phyloP scores from a whole-genome alignment of 2,113 vertebrate genomes.

The Myodes glareolus region DNA sequence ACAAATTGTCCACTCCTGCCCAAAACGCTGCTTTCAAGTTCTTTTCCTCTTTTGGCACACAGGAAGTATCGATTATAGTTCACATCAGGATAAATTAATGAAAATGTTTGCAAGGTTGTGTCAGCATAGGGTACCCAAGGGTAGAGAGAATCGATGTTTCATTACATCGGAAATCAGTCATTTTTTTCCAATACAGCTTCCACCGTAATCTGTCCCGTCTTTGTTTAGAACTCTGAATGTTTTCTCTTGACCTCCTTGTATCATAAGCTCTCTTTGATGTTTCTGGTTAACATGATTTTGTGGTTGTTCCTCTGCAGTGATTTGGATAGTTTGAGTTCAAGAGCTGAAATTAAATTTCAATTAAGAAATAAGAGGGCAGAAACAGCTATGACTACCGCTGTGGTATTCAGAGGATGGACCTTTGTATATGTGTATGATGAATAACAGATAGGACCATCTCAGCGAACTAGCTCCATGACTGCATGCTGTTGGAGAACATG shows the following conservation, averaged over 20 bases:
- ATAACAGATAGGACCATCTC: not conserved
- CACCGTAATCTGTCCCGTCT: not conserved
- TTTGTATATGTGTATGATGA: not conserved
- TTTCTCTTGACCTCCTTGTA: not conserved
- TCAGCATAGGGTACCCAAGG: not conserved
- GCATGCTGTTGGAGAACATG: accelerated
- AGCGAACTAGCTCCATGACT: not conserved
- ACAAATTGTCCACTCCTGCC: not conserved
- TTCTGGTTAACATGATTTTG: not conserved
- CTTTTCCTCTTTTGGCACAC: not conserved
- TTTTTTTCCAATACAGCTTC: not conserved
- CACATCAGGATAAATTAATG: not conserved
- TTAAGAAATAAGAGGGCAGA: too few relatives aligned
- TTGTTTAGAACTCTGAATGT: not conserved
- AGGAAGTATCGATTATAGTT: slow-evolving; percentile 25
- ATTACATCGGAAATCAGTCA: not conserved
- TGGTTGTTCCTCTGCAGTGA: not conserved
- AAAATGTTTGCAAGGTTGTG: not conserved
- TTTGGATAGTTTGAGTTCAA: not conserved
- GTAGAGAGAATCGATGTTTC: not conserved
- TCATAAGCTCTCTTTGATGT: not conserved
- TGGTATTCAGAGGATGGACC: not conserved
- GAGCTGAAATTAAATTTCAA: not conserved
- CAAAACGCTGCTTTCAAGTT: not conserved
- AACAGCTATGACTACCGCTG: too few relatives aligned